These are phyloP conservation scores for Busseola fusca DNA, from an alignment of 2,888 invertebrate genomes.

Conservation along the genomic window DNA sequence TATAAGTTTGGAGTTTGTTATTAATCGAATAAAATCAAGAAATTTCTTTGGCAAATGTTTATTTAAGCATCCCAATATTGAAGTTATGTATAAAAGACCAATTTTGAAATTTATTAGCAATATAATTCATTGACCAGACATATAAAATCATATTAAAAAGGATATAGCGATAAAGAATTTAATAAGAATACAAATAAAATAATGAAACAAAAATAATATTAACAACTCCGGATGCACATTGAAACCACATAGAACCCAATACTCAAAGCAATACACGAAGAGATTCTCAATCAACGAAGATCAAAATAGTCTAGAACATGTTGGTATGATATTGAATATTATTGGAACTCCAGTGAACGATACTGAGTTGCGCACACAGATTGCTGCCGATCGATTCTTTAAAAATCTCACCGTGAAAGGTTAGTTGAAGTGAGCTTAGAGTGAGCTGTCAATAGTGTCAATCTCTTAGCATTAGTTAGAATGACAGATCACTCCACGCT, in stretches of 20 bases:
- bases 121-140: background rate
- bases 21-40: conserved; percentile 37
- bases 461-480: too few species aligned
- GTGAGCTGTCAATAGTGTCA: too few species aligned
- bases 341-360: conserved; percentile 36
- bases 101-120: background rate
- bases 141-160: background rate
- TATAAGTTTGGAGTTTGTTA: conserved; percentile 24
- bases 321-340: conserved; percentile 27
- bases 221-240: too few species aligned
- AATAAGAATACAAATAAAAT: background rate
- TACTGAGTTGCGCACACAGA: conserved; percentile 46
- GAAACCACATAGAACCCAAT: conserved; percentile 7
- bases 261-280: background rate
- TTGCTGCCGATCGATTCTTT: too few species aligned
- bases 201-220: background rate
- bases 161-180: background rate
- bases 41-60: conserved; percentile 13
- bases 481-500: too few species aligned
- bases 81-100: background rate
- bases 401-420: too few species aligned
- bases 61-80: background rate
- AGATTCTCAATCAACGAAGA: conserved; percentile 38
- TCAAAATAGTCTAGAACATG: conserved; percentile 22
- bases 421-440: too few species aligned